Percentiles rank a stretch among this genome's conserved stretches.
phyloP scores from a whole-genome alignment of 2,888 invertebrate genomes.

The Hemaris fuciformis region DNA sequence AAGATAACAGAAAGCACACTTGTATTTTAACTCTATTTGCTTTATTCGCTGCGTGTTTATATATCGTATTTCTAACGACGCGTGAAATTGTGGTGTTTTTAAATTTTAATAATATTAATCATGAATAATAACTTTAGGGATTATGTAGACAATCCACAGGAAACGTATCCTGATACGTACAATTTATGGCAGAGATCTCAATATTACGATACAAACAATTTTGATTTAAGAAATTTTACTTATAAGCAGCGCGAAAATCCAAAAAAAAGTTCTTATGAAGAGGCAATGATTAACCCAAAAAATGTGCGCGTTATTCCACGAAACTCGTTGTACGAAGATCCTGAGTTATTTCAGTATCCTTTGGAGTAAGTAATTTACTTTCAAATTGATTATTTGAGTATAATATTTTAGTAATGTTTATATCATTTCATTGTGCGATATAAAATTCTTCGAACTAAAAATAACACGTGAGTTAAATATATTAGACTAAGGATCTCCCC shows the following conservation, averaged over 20 bases:
- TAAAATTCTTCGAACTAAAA: too few species aligned
- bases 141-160: conserved; percentile 23
- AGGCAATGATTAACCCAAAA: background rate
- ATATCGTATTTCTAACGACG: background rate
- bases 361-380: conserved; percentile 8
- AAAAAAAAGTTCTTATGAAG: background rate
- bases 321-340: conserved; percentile 8
- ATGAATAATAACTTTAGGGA: conserved; percentile 23
- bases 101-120: background rate
- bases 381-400: background rate
- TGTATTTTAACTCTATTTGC: background rate
- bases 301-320: conserved; percentile 8
- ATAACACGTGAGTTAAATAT: too few species aligned
- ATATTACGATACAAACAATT: conserved; percentile 42
- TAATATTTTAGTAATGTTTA: background rate
- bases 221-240: conserved; percentile 33
- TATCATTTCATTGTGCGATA: too few species aligned
- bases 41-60: background rate
- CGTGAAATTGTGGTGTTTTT: background rate
- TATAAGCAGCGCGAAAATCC: conserved; percentile 25
- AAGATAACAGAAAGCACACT: too few species aligned
- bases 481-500: too few species aligned
- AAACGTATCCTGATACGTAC: conserved; percentile 35
- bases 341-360: background rate
- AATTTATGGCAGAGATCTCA: conserved; percentile 42